These are phyloP conservation scores for Telmatherina bonti DNA, from an alignment of 2,797 vertebrate genomes.

Conservation along the genomic window DNA sequence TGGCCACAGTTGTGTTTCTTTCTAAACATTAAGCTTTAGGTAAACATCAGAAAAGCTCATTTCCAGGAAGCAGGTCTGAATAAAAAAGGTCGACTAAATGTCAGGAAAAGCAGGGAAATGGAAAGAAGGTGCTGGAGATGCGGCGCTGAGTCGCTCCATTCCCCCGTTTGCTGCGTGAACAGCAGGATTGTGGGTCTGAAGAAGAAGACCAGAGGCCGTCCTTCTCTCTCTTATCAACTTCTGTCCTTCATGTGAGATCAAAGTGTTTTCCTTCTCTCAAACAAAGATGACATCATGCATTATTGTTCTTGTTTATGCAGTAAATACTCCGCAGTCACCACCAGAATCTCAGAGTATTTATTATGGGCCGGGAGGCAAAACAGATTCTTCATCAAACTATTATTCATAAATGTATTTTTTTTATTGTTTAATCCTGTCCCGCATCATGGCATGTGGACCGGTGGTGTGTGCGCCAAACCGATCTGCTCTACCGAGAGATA, in stretches of 20 bases:
- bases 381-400: no score
- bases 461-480: no score
- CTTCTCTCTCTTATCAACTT: slow-evolving; percentile 32
- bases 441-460: no score
- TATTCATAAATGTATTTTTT: neutral
- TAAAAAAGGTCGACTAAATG: neutral
- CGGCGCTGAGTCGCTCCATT: slow-evolving; percentile 24
- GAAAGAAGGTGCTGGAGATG: slow-evolving; percentile 9
- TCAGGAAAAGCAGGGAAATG: neutral
- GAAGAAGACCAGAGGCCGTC: slow-evolving; percentile 18
- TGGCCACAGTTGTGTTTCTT: accelerated
- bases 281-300: slow-evolving; percentile 14
- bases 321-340: neutral
- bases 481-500: no score
- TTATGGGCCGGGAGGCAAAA: no score
- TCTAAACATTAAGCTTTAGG: slow-evolving; percentile 11
- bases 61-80: neutral
- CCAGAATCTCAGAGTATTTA: no score
- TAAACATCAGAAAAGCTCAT: neutral
- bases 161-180: neutral
- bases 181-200: slow-evolving; percentile 6
- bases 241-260: slow-evolving; percentile 20
- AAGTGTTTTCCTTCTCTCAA: slow-evolving; percentile 21
- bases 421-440: neutral
- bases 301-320: slow-evolving; percentile 29